Evolutionary conservation across 2,888 invertebrate genomes (phyloP), one percentile per base, ranked within the genome.

Genomic region (Bedellia somnulentella): DNA sequence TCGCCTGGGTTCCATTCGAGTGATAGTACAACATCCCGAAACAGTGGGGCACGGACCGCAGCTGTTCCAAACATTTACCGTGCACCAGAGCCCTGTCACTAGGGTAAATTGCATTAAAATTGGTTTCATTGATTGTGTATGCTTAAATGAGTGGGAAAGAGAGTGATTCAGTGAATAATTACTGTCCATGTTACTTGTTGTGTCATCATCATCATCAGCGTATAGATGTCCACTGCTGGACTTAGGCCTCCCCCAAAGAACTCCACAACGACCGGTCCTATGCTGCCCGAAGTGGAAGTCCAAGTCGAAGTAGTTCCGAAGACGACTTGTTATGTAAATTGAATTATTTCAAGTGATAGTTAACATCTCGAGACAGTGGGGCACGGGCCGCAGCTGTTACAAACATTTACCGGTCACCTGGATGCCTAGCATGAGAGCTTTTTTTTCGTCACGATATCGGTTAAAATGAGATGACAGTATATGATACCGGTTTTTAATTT

Each of bases 291-390:
- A n/a, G n/a, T n/a, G n/a, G n/a, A n/a, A n/a, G n/a, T n/a, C n/a
- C n/a, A n/a, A n/a, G n/a, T n/a, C n/a, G n/a, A n/a, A n/a, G n/a
- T n/a, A n/a, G n/a, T n/a, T n/a, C n/a, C n/a, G n/a, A n/a, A n/a
- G n/a, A n/a, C n/a, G n/a, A n/a, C n/a, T n/a, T n/a, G n/a, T n/a
- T n/a, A n/a, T n/a, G n/a, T n/a, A n/a, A n/a, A n/a, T n/a, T n/a
- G n/a, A n/a, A n/a, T n/a, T n/a, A n/a, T n/a, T 99, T 11, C 81
- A 97, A 16, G 95, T 99, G 1, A 97, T 99, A 35, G 97, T 98
- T 98, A 98, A 49, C 98, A 99, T 66, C 98, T 98, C 2, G 98
- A 99, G 71, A 98, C 98, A 0, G 96, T 97, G 2, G 97, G 97
- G 0, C 96, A 98, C 55, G 96, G 96, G 1, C 98, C 98, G 2